Evolutionary conservation across 2,113 vertebrate genomes (phyloP).

Genomic region (Dromiciops gliroides): DNA sequence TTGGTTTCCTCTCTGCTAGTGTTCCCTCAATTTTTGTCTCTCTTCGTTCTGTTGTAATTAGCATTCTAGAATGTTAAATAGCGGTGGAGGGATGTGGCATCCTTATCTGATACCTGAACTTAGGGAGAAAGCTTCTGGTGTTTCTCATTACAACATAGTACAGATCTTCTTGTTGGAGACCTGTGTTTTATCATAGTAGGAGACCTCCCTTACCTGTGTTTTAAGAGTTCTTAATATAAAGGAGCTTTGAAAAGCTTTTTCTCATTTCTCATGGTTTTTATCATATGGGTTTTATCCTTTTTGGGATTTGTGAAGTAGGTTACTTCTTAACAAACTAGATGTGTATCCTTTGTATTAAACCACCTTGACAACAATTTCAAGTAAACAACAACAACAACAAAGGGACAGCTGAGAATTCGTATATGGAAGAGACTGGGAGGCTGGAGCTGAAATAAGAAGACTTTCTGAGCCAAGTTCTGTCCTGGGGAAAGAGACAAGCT

Average conservation of each 20-base stretch:
- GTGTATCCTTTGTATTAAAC: neutral
- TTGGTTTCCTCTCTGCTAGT: no score
- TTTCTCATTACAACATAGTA: neutral
- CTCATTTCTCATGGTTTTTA: neutral
- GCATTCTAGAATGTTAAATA: neutral
- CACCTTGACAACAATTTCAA: neutral
- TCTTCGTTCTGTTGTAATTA: neutral
- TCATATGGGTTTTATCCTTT: neutral
- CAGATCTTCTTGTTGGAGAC: neutral
- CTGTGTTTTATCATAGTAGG: no score
- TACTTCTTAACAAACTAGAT: neutral
- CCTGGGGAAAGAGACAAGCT: neutral
- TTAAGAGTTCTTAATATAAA: neutral
- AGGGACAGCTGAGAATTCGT: neutral
- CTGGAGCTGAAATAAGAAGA: neutral
- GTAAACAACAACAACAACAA: neutral
- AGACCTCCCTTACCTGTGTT: neutral
- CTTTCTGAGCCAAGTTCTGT: constrained; percentile 42
- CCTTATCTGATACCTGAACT: no score
- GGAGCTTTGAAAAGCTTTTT: neutral
- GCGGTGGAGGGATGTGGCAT: no score
- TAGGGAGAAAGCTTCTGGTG: no score
- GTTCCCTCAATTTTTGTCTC: neutral
- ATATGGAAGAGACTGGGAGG: constrained; percentile 3
- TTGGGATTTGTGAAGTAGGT: neutral